Evolutionary conservation across 2,888 invertebrate species (phyloP).

Genomic region (Brenthis ino): DNA sequence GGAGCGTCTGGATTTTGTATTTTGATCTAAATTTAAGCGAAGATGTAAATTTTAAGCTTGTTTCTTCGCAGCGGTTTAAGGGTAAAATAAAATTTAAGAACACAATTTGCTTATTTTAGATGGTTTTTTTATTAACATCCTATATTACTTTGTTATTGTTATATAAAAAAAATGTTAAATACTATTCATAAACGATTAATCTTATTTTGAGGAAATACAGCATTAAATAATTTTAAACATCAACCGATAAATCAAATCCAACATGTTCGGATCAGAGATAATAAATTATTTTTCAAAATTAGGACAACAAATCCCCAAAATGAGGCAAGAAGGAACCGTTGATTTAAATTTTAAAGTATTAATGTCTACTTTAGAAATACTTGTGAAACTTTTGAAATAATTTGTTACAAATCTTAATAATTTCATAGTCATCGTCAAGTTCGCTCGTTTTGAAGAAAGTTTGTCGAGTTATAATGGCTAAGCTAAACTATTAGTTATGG

Average conservation of each 20-base stretch:
- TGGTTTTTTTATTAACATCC: neutral
- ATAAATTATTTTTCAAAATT: conserved; percentile 9
- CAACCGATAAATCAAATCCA: neutral
- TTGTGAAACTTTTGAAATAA: conserved; percentile 56
- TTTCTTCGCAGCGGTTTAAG: conserved; percentile 2
- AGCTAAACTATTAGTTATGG: conserved; percentile 71
- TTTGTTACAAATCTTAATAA: conserved; percentile 65
- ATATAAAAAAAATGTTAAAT: neutral
- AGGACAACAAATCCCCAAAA: conserved; percentile 19
- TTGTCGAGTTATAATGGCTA: conserved; percentile 63
- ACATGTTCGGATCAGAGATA: too few relatives aligned
- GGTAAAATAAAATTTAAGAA: neutral
- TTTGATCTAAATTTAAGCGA: conserved; percentile 22
- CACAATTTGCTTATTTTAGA: neutral
- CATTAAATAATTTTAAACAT: neutral
- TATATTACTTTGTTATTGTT: neutral
- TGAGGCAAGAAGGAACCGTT: conserved; percentile 29
- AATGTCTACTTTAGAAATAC: conserved; percentile 45
- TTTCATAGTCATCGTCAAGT: conserved; percentile 63
- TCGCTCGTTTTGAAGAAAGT: conserved; percentile 60
- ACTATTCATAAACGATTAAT: neutral
- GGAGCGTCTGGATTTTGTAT: conserved; percentile 17
- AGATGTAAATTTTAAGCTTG: conserved; percentile 13
- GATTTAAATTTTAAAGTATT: conserved; percentile 40
- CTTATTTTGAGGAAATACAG: neutral